Conservation (phyloP, 92 coral and sea anemone species). For the Actinostola sp. region DNA sequence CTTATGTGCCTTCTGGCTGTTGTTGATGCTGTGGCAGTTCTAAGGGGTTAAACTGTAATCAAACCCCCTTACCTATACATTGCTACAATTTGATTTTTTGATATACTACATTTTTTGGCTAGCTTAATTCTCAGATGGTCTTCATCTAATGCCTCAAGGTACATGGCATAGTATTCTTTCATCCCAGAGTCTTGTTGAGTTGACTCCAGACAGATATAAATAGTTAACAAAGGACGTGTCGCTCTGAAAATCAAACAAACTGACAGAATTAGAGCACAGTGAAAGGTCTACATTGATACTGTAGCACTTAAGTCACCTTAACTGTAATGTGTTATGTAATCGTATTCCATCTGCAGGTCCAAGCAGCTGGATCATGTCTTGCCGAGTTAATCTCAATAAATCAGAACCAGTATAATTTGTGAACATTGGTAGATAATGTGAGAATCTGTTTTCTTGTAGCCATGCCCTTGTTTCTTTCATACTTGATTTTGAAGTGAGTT, state of each 20-base stretch:
- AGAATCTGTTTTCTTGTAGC: constrained; percentile 89
- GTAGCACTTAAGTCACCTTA: constrained; percentile 55
- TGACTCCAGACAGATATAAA: constrained; percentile 91
- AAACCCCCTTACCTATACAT: constrained; percentile 72
- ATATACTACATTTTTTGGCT: constrained; percentile 74
- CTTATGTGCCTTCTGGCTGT: no score
- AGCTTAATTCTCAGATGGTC: constrained; percentile 79
- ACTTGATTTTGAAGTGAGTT: constrained; percentile 74
- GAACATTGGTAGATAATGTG: constrained; percentile 73
- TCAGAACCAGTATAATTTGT: constrained; percentile 96
- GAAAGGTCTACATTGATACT: neutral
- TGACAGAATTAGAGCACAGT: no score
- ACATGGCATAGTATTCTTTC: constrained; percentile 93
- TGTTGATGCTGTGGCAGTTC: no score
- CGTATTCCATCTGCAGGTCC: constrained; percentile 98
- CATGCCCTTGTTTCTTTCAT: constrained; percentile 95
- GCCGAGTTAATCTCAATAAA: constrained; percentile 78
- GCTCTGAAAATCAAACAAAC: constrained; percentile 46
- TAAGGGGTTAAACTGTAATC: neutral
- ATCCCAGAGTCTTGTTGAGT: constrained; percentile 90
- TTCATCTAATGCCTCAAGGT: constrained; percentile 75
- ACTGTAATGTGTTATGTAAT: constrained; percentile 80
- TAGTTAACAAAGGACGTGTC: constrained; percentile 82
- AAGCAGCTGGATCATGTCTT: constrained; percentile 85
- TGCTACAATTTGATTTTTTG: constrained; percentile 82